phyloP scores from a whole-genome alignment of 2,797 vertebrate species.

The Miichthys miiuy region DNA sequence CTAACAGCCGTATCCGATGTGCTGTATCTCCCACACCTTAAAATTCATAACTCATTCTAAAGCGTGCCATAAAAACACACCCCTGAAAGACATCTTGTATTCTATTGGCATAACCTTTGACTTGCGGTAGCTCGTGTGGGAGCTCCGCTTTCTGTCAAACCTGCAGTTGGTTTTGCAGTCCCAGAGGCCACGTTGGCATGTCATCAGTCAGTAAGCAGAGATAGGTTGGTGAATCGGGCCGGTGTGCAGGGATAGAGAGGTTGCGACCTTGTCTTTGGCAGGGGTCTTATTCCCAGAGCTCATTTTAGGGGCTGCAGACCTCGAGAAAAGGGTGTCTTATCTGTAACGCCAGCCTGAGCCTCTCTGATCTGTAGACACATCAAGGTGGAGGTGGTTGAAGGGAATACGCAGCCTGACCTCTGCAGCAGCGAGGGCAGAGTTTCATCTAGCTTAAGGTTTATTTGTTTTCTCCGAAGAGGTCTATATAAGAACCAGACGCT shows the following conservation, averaged over 20 bases:
- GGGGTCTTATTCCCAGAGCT: constrained; percentile 55
- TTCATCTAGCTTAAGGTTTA: constrained; percentile 57
- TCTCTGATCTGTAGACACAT: constrained; percentile 55
- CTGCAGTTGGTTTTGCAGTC: constrained; percentile 38
- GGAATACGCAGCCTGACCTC: constrained; percentile 53
- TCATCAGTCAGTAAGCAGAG: constrained; percentile 44
- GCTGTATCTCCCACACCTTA: constrained; percentile 49
- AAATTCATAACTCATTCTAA: constrained; percentile 55
- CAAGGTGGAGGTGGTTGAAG: constrained; percentile 44
- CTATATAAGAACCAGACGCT: constrained; percentile 57
- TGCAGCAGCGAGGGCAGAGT: constrained; percentile 33
- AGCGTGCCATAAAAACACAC: constrained; percentile 39
- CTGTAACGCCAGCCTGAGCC: constrained; percentile 47
- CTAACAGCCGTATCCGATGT: constrained; percentile 54
- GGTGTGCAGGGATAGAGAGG: constrained; percentile 36
- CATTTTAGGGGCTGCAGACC: constrained; percentile 23
- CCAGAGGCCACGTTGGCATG: constrained; percentile 42
- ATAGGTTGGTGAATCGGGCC: not conserved
- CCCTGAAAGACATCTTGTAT: constrained; percentile 40
- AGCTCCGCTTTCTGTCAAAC: constrained; percentile 51
- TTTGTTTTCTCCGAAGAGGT: constrained; percentile 51
- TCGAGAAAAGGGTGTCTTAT: constrained; percentile 63
- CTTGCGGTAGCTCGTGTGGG: constrained; percentile 31
- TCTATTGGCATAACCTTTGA: constrained; percentile 70
- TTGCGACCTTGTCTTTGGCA: constrained; percentile 72